Conservation (phyloP, 1,140 invertebrate genomes). For the Epicauta chinensis region DNA sequence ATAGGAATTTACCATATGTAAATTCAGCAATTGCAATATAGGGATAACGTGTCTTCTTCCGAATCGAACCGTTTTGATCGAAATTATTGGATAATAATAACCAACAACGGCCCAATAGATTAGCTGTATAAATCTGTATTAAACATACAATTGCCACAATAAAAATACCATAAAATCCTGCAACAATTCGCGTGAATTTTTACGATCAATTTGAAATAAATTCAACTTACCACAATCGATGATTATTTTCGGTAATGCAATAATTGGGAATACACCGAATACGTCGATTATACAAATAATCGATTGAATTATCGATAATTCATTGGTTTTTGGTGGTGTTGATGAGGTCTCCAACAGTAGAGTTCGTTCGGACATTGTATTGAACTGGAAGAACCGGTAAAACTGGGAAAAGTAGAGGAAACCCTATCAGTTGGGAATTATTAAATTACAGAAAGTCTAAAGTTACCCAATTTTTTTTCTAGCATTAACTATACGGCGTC, state of each 20-base stretch:
- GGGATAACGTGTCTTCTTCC: constrained; percentile 61
- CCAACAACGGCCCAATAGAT: constrained; percentile 67
- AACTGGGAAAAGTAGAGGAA: no score
- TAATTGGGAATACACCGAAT: constrained; percentile 74
- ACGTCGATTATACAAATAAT: constrained; percentile 70
- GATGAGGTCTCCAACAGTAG: neutral
- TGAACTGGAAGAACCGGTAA: no score
- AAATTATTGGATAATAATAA: constrained; percentile 57
- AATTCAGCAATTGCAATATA: constrained; percentile 71
- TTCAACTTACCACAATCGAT: constrained; percentile 63
- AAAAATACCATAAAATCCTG: constrained; percentile 64
- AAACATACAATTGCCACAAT: constrained; percentile 58
- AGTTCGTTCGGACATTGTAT: no score
- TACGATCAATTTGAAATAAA: constrained; percentile 11
- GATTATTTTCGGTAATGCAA: constrained; percentile 63
- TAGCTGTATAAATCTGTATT: constrained; percentile 70
- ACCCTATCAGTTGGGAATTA: no score
- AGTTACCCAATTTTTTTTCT: neutral
- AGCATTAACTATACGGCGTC: neutral
- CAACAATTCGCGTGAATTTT: constrained; percentile 28
- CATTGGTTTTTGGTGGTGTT: constrained; percentile 25
- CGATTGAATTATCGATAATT: constrained; percentile 61
- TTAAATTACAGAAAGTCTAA: no score
- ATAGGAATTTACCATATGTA: constrained; percentile 53
- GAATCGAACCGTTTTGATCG: constrained; percentile 51